Evolutionary conservation across 2,888 invertebrate species (phyloP).

Genomic region (Idaea biselata): DNA sequence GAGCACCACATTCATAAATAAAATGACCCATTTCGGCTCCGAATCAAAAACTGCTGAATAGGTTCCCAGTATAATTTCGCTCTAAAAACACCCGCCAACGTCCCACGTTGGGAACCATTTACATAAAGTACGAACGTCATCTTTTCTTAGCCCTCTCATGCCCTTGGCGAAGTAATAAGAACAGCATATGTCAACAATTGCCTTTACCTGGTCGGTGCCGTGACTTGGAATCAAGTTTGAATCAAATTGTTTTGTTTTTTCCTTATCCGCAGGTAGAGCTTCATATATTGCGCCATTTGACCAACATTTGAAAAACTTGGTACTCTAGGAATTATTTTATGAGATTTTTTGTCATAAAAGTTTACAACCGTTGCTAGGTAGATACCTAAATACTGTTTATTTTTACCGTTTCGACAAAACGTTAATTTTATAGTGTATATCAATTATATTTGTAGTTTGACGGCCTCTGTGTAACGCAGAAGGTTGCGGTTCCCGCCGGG

Average conservation of each 20-base stretch:
- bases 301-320: too few species aligned
- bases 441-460: too few species aligned
- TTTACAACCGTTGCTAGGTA: too few species aligned
- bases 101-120: slow-evolving; percentile 32
- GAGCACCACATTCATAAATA: slow-evolving; percentile 32
- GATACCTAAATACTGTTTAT: too few species aligned
- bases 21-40: slow-evolving; percentile 32
- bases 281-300: slow-evolving; percentile 6
- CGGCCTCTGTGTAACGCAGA: too few species aligned
- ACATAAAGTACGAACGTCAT: slow-evolving; percentile 35
- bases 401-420: too few species aligned
- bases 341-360: too few species aligned
- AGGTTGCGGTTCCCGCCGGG: too few species aligned
- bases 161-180: slow-evolving; percentile 38
- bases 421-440: too few species aligned
- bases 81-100: slow-evolving; percentile 31
- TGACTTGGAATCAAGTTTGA: slow-evolving; percentile 13
- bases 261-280: not conserved
- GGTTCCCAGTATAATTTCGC: slow-evolving; percentile 32
- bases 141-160: slow-evolving; percentile 30
- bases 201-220: slow-evolving; percentile 32
- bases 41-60: slow-evolving; percentile 36
- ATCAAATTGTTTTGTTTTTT: slow-evolving; percentile 18
- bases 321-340: too few species aligned
- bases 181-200: slow-evolving; percentile 48